Evolutionary conservation across 2,113 vertebrate species (phyloP), one percentile per base, ranked within the genome.

Genomic region (Nycticorax nycticorax): DNA sequence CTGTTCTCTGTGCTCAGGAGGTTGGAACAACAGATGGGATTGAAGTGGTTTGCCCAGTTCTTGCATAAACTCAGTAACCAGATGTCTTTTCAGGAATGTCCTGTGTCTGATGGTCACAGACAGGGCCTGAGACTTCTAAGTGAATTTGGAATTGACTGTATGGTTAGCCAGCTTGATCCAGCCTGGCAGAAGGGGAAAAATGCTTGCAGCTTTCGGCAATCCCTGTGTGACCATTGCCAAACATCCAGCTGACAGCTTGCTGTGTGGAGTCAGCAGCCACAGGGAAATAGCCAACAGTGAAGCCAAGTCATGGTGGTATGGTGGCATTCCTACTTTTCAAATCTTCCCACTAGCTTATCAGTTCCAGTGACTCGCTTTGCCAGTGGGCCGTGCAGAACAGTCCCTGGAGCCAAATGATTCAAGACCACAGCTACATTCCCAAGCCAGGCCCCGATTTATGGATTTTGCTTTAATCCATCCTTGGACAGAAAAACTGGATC

Each of bases 401-500:
- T 57, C 67, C 81, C 78, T 18, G 6, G 52, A 95, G 85, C 87
- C 63, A 89, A 66, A 66, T 45, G 57, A 76, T 89, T 85, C 87
- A 83, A 62, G 57, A 52, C 77, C 87, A 69, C 50, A 87, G 69
- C 62, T 53, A 66, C 37, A 69, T 57, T 95, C 77, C 87, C 56
- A 80, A 83, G 43, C 74, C 81, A 80, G 59, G 45, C 57, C 66
- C 45, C 73, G 92, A 89, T 0, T 95, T 86, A 95, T 91, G 62
- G 73, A 66, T 92, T 95, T 93, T 85, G 57, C 57, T 82, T 89
- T 97, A 92, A 96, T 96, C 67, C 75, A 27, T 73, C 50, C 63
- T 92, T 95, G 96, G 87, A 80, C 74, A 74, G 92, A 73, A 93
- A 66, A 94, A 71, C 78, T 94, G 94, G 71, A 88, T 89, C 75